Conservation (phyloP, 37 sponge, comb jelly and placozoan species). For the Cladorhizidae sp. region DNA sequence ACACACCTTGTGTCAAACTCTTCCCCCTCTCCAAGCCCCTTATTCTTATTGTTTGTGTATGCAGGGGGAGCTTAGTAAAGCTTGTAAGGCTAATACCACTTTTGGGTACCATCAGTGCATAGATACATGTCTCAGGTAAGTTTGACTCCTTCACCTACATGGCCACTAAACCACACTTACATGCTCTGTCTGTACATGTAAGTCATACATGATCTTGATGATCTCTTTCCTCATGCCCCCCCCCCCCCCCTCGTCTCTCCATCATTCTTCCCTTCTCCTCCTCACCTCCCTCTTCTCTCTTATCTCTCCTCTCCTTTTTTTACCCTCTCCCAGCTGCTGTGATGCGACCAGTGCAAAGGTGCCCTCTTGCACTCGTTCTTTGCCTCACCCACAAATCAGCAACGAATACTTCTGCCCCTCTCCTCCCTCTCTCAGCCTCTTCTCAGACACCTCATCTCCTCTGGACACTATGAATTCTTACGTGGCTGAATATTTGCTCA, state of each 20-base stretch:
- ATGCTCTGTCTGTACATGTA: too few species aligned
- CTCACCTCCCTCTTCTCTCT: neutral
- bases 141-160: too few species aligned
- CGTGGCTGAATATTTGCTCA: slow-evolving; percentile 64
- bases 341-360: neutral
- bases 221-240: neutral
- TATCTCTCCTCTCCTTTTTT: neutral
- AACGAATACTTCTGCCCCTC: slow-evolving; percentile 47
- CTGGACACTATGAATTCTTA: slow-evolving; percentile 39
- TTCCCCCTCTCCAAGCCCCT: too few species aligned
- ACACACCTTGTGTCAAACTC: too few species aligned
- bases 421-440: slow-evolving; percentile 39
- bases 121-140: too few species aligned
- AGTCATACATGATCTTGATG: too few species aligned
- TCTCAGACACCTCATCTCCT: slow-evolving; percentile 1
- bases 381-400: neutral
- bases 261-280: neutral
- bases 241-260: neutral
- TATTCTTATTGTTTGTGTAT: too few species aligned
- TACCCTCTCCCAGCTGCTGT: slow-evolving; percentile 39
- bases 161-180: too few species aligned
- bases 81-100: too few species aligned
- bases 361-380: slow-evolving; percentile 20
- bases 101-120: too few species aligned
- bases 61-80: too few species aligned